A percentile compares a stretch with the other conserved stretches of the same genome.
These are phyloP conservation scores for Drosophila teissieri DNA, from an alignment of 1,140 invertebrate species.

Conservation along the genomic window DNA sequence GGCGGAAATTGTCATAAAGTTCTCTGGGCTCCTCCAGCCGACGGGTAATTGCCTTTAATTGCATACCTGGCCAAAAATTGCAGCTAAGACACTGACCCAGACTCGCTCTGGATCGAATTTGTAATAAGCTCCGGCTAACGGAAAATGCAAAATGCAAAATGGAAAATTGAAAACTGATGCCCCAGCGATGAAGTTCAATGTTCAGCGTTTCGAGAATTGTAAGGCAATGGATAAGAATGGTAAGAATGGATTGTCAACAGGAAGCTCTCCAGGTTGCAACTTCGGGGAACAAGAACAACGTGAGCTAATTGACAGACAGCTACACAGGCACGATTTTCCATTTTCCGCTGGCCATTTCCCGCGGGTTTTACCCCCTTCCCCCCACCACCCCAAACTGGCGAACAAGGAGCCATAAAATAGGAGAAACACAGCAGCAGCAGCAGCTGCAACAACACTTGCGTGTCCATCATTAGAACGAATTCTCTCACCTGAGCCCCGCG, in stretches of 20 bases:
- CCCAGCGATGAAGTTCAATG: conserved; percentile 56
- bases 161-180: conserved; percentile 40
- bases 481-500: conserved; percentile 65
- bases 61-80: conserved; percentile 55
- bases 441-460: conserved; percentile 61
- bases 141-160: conserved; percentile 43
- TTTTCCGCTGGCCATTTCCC: conserved; percentile 38
- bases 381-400: not conserved
- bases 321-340: conserved; percentile 57
- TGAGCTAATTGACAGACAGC: conserved; percentile 80
- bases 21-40: conserved; percentile 26
- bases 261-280: conserved; percentile 23
- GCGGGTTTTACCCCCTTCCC: no score
- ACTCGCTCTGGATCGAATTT: conserved; percentile 66
- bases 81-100: conserved; percentile 81
- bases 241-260: conserved; percentile 25
- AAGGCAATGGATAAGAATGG: not conserved
- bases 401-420: conserved; percentile 57
- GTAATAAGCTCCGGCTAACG: conserved; percentile 62
- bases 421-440: conserved; percentile 12
- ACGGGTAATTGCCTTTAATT: conserved; percentile 74
- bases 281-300: conserved; percentile 57
- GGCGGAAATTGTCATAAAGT: conserved; percentile 69
- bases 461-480: conserved; percentile 83
- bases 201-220: not conserved